Base-by-base conservation (phyloP, 2,113 vertebrate species). In the Myocastor coypus region DNA sequence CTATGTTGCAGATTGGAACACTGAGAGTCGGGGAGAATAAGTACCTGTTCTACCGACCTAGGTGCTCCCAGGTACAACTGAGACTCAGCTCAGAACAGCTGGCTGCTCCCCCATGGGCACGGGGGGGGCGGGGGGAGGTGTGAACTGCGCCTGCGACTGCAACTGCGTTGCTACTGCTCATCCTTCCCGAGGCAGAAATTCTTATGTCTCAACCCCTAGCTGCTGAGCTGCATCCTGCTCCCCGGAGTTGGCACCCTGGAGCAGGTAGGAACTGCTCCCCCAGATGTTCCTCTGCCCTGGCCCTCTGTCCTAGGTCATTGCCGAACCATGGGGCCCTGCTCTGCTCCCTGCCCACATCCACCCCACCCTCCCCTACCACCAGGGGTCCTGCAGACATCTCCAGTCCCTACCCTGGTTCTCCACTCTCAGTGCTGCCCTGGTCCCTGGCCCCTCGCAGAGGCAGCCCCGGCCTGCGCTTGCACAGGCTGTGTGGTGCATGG, bases 331-430 rank as follows among this genome's bases (percentile, higher is more conserved):
- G 9, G 14, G 9, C 64, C 66, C 46, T 42, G 40, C 24, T 52
- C 83, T 83, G 52, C 0, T 0, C 32, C 26, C 5, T 8, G 46
- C 40, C 8, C 5, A 1, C 14, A 42, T 22, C 50, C 61, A 69
- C 34, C 16, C 42, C 14, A 5, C 46, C 3, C 34, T 68, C 46
- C 50, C 8, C 32, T 20, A 12, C 57, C 64, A n/a, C 46, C 9
- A 0, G 10, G 0, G 0, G 10, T 40, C n/a, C 28, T 24, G 22
- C 26, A 0, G 7, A 14, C 20, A 37, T n/a, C 87, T 69, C 20
- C 0, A n/a, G 68, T 63, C 8, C 0, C 63, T n/a, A 3, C 32
- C 52, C 14, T 3, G 22, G 8, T 9, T 19, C 64, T 34, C 64
- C 28, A 22, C 37, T 52, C 64, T 9, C 5, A 91, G 81, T 5